Conservation (phyloP, 2,797 vertebrate species). For the Tenualosa ilisha region DNA sequence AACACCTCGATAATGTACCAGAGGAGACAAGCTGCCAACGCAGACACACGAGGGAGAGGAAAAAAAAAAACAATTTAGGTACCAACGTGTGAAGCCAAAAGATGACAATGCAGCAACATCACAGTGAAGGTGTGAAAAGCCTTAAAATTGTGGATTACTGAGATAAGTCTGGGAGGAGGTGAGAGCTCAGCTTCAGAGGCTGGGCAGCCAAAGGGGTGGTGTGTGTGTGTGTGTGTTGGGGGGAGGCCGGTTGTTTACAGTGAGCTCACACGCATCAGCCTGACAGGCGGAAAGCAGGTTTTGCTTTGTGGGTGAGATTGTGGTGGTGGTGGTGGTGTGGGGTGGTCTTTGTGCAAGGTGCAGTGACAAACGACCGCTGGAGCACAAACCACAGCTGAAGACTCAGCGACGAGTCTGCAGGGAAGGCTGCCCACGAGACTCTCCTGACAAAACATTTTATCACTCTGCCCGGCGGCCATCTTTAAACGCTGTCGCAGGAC, state of each 20-base stretch:
- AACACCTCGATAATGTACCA: background rate
- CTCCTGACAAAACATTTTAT: slow-evolving; percentile 17
- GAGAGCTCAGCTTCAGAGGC: background rate
- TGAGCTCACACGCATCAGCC: background rate
- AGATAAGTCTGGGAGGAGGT: background rate
- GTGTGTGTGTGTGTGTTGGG: background rate
- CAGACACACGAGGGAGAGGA: background rate
- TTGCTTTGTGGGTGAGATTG: background rate
- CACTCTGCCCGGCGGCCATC: slow-evolving; percentile 10
- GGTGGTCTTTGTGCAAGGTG: background rate
- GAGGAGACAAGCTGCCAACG: background rate
- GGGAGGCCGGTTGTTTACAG: slow-evolving; percentile 1
- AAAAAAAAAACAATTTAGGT: background rate
- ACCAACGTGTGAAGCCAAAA: background rate
- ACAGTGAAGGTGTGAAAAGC: slow-evolving; percentile 15
- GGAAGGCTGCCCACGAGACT: background rate
- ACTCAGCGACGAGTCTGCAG: background rate
- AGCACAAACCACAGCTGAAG: background rate
- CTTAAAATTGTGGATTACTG: background rate
- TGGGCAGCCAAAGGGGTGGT: background rate
- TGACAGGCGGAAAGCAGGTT: background rate
- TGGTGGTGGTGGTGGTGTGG: background rate
- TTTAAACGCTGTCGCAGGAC: slow-evolving; percentile 5
- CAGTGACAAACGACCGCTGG: background rate
- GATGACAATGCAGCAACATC: background rate